These are phyloP conservation scores for Phrynocephalus guinanensis DNA, from an alignment of 2,797 vertebrate genomes.

Conservation along the genomic window DNA sequence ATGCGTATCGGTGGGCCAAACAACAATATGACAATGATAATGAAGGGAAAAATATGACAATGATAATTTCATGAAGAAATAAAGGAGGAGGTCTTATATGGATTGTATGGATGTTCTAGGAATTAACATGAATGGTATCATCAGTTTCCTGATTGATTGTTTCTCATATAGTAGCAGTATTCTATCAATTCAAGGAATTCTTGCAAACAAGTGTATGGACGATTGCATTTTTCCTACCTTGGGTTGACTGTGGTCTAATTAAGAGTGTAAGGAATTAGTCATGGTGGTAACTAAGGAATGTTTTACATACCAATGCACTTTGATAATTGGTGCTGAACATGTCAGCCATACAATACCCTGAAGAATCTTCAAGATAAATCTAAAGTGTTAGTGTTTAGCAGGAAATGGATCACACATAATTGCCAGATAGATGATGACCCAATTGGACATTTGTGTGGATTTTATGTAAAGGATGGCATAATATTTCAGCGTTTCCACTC, in stretches of 20 bases:
- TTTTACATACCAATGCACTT: neutral
- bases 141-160: no score
- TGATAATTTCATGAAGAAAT: no score
- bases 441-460: neutral
- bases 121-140: neutral
- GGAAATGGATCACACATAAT: no score
- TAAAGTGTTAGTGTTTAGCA: no score
- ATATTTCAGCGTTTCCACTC: neutral
- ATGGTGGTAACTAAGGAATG: neutral
- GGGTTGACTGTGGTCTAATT: neutral
- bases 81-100: neutral
- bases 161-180: no score
- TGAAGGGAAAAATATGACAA: no score
- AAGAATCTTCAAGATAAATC: neutral
- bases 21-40: no score
- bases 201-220: neutral
- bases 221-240: neutral
- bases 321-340: neutral
- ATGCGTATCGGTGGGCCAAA: no score
- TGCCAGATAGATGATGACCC: no score
- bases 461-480: neutral
- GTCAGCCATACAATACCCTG: neutral
- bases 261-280: neutral
- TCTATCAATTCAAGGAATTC: neutral
- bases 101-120: neutral